Evolutionary conservation across 2,113 vertebrate genomes (phyloP).

Genomic region (Camelus bactrianus): DNA sequence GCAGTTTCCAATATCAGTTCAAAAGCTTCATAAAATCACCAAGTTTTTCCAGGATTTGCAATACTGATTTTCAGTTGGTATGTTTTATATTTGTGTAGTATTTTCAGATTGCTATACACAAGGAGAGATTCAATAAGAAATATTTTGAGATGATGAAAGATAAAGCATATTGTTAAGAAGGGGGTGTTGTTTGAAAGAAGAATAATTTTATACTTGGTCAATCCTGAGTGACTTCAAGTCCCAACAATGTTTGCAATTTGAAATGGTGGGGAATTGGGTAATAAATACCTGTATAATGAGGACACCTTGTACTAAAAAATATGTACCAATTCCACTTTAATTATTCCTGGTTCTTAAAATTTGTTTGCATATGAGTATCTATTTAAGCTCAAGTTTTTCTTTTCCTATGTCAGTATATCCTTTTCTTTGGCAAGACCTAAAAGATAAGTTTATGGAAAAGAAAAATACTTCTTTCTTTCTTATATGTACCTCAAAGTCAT

Average conservation of each 20-base stretch:
- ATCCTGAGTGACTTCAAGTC: neutral
- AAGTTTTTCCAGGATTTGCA: neutral
- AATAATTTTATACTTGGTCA: neutral
- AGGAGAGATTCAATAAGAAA: slow-evolving; percentile 4
- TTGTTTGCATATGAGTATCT: neutral
- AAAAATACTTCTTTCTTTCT: neutral
- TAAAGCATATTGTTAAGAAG: neutral
- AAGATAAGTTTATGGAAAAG: slow-evolving; percentile 46
- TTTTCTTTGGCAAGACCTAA: slow-evolving; percentile 42
- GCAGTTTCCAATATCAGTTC: neutral
- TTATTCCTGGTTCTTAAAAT: neutral
- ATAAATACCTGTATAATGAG: neutral
- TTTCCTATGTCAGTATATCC: neutral
- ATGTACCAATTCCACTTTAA: neutral
- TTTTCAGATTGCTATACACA: slow-evolving; percentile 27
- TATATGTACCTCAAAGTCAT: neutral
- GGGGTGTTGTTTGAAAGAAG: neutral
- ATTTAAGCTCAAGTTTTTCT: neutral
- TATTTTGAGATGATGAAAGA: slow-evolving; percentile 6
- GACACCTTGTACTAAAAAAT: neutral
- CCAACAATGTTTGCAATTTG: neutral
- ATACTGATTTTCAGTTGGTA: neutral
- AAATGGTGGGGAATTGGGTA: neutral
- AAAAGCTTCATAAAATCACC: neutral
- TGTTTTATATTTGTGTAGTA: neutral